These are phyloP conservation scores for Epinephelus malabaricus DNA, from an alignment of 2,797 vertebrate genomes.

Conservation along the genomic window DNA sequence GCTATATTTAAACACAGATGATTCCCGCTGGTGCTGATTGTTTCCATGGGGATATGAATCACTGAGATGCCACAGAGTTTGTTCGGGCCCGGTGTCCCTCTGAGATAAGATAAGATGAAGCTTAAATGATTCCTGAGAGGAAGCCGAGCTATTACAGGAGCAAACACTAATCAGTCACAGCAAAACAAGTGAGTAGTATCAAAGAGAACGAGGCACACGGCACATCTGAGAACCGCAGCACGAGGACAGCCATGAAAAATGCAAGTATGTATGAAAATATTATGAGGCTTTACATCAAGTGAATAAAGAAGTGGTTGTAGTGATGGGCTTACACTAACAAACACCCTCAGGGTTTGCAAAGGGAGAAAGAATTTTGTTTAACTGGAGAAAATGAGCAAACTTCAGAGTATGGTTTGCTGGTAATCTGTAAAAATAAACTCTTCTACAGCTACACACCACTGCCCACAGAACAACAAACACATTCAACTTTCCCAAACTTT, in stretches of 20 bases:
- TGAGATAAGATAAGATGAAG: conserved; percentile 54
- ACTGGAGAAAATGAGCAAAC: not conserved
- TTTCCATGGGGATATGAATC: conserved; percentile 68
- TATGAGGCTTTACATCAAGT: conserved; percentile 7
- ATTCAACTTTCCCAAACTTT: not conserved
- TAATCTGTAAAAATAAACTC: not conserved
- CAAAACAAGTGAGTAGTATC: conserved; percentile 52
- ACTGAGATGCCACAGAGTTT: conserved; percentile 37
- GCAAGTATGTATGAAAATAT: conserved; percentile 5
- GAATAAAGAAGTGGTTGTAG: not conserved
- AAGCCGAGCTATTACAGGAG: conserved; percentile 54
- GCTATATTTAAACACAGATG: conserved; percentile 47
- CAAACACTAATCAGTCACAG: conserved; percentile 59
- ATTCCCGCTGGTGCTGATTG: conserved; percentile 45
- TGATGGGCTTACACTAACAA: not conserved
- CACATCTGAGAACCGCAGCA: not conserved
- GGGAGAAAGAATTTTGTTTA: not conserved
- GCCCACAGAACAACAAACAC: not conserved
- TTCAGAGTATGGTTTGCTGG: not conserved
- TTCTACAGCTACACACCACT: not conserved
- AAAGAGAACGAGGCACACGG: conserved; percentile 3
- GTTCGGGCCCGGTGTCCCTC: conserved; percentile 22
- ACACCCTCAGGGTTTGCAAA: not conserved
- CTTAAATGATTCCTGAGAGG: conserved; percentile 59
- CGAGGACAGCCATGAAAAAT: conserved; percentile 17